Percentiles rank a stretch among this genome's conserved stretches.
Evolutionary conservation across 2,888 invertebrate species (phyloP).

Genomic region (Troides helena): DNA sequence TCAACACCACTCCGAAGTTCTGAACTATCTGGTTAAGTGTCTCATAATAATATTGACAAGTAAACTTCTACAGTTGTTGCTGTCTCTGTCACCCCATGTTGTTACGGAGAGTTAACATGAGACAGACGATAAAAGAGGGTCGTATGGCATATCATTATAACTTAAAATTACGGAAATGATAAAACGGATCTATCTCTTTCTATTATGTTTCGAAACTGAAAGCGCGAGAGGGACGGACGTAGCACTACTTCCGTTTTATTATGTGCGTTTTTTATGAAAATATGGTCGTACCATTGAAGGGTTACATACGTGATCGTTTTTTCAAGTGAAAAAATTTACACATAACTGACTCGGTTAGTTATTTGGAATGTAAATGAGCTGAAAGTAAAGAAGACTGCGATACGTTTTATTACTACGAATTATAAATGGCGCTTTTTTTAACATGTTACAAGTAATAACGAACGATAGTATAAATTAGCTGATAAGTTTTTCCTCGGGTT

Average conservation of each 20-base stretch:
- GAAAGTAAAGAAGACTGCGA: conserved; percentile 28
- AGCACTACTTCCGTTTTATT: conserved; percentile 18
- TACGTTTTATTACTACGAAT: conserved; percentile 24
- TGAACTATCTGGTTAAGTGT: conserved; percentile 38
- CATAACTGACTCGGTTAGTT: conserved; percentile 27
- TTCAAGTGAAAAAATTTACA: conserved; percentile 33
- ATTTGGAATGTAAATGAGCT: conserved; percentile 31
- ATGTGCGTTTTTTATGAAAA: conserved; percentile 46
- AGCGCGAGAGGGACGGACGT: conserved; percentile 20
- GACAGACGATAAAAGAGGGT: conserved; percentile 51
- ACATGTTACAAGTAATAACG: conserved; percentile 21
- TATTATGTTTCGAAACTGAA: conserved; percentile 28
- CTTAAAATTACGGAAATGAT: conserved; percentile 40
- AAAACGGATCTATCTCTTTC: conserved; percentile 47
- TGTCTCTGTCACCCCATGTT: conserved; percentile 38
- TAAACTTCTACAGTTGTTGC: conserved; percentile 32
- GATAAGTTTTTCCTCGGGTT: conserved; percentile 17
- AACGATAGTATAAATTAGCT: conserved; percentile 16
- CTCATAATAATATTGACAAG: conserved; percentile 37
- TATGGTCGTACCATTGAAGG: conserved; percentile 39
- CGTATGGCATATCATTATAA: conserved; percentile 67
- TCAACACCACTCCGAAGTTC: conserved; percentile 39
- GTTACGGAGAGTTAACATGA: conserved; percentile 36
- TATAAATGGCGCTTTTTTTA: conserved; percentile 23
- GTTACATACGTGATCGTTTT: conserved; percentile 39